Evolutionary conservation across 2,797 vertebrate genomes (phyloP).

Genomic region (Moxostoma hubbsi): DNA sequence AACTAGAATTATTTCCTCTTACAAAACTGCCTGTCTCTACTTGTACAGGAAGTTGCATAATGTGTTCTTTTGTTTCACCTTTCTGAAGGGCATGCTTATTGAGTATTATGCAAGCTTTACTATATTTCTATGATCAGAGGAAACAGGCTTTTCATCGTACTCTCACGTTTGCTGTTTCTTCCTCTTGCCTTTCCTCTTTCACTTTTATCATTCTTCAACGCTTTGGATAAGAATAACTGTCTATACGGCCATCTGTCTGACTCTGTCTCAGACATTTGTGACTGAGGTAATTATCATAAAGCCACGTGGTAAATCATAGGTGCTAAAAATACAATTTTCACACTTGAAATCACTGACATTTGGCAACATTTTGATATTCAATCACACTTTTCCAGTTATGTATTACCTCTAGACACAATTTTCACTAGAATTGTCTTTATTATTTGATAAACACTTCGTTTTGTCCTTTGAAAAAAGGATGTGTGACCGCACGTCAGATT

Average conservation of each 20-base stretch:
- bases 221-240: not conserved
- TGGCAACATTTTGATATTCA: no score
- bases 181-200: conserved; percentile 3
- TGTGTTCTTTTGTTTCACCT: not conserved
- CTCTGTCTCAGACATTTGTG: not conserved
- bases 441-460: no score
- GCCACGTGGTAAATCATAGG: not conserved
- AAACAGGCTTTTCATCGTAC: not conserved
- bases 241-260: not conserved
- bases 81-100: not conserved
- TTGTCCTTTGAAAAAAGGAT: not conserved
- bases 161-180: conserved; percentile 5
- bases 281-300: no score
- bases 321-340: conserved; percentile 1
- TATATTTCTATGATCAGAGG: not conserved
- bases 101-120: not conserved
- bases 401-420: no score
- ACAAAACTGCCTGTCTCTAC: conserved; percentile 1
- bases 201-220: not conserved
- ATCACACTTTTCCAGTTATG: no score
- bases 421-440: no score
- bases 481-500: not conserved
- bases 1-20: not conserved
- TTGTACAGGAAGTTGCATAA: conserved; percentile 21
- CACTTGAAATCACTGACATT: not conserved